phyloP scores from a whole-genome alignment of 1,140 invertebrate species.

The Xylocopa sonorina region DNA sequence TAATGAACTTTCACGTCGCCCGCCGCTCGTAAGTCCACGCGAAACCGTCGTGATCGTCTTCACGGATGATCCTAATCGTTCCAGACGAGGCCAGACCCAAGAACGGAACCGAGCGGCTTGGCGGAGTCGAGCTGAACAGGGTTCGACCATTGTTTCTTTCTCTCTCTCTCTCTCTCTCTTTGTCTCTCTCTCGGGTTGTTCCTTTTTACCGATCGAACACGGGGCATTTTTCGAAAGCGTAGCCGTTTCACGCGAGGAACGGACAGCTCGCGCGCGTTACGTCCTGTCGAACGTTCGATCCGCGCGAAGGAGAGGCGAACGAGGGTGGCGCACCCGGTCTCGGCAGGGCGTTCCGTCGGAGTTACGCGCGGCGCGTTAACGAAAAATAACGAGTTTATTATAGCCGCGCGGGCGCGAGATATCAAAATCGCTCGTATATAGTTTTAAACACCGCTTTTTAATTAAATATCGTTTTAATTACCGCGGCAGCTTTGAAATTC shows the following conservation, averaged over 20 bases:
- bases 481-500: constrained; percentile 30
- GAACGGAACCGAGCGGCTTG: not conserved
- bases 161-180: too few species aligned
- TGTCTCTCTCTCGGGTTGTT: too few species aligned
- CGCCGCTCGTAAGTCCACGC: constrained; percentile 66
- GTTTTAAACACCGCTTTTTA: constrained; percentile 31
- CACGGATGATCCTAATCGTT: constrained; percentile 53
- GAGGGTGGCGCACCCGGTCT: too few species aligned
- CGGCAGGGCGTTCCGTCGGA: not conserved
- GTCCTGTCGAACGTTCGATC: not conserved
- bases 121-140: not conserved
- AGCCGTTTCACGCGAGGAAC: not conserved
- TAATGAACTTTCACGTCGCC: constrained; percentile 71
- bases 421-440: constrained; percentile 24
- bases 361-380: not conserved
- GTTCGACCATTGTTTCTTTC: constrained; percentile 25
- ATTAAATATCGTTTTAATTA: constrained; percentile 43
- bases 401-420: constrained; percentile 4
- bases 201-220: not conserved
- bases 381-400: constrained; percentile 35
- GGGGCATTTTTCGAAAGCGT: not conserved
- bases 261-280: not conserved
- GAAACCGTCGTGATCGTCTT: constrained; percentile 67
- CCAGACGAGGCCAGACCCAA: constrained; percentile 12
- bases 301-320: not conserved